These are phyloP conservation scores for Trichopoda pennipes DNA, from an alignment of 2,888 invertebrate genomes.

Conservation along the genomic window DNA sequence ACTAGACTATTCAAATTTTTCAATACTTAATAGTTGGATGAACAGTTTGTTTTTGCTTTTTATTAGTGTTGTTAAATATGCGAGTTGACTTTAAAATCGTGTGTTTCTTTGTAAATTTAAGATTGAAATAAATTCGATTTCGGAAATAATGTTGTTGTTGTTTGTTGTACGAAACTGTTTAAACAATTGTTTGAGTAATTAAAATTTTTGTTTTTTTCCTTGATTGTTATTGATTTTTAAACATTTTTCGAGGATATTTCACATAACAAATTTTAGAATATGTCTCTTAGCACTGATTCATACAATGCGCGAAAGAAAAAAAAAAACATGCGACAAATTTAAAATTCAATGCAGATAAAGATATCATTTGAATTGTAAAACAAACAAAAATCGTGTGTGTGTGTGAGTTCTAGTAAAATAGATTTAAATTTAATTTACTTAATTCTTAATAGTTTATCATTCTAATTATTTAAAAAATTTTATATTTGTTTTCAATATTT, in stretches of 20 bases:
- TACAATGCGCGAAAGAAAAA: background rate
- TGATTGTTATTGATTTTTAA: background rate
- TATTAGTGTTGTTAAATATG: background rate
- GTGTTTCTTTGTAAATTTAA: background rate
- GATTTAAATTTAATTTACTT: too few relatives aligned
- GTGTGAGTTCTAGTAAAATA: too few relatives aligned
- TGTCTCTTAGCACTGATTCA: background rate
- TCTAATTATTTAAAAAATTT: too few relatives aligned
- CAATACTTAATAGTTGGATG: slow-evolving; percentile 14
- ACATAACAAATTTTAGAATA: background rate
- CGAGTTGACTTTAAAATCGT: slow-evolving; percentile 14
- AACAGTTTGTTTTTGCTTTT: background rate
- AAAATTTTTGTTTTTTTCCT: background rate
- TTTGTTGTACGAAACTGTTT: background rate
- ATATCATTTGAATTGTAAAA: too few relatives aligned
- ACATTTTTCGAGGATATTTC: background rate
- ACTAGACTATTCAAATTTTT: slow-evolving; percentile 16
- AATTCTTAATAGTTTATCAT: too few relatives aligned
- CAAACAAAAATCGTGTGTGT: too few relatives aligned
- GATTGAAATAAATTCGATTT: slow-evolving; percentile 2
- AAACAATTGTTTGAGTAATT: slow-evolving; percentile 15
- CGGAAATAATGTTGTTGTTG: background rate
- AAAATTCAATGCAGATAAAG: too few relatives aligned
- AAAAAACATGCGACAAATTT: background rate
- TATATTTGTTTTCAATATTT: too few relatives aligned